Base-by-base conservation (phyloP, 2,113 vertebrate species). In the Lepus timidus region DNA sequence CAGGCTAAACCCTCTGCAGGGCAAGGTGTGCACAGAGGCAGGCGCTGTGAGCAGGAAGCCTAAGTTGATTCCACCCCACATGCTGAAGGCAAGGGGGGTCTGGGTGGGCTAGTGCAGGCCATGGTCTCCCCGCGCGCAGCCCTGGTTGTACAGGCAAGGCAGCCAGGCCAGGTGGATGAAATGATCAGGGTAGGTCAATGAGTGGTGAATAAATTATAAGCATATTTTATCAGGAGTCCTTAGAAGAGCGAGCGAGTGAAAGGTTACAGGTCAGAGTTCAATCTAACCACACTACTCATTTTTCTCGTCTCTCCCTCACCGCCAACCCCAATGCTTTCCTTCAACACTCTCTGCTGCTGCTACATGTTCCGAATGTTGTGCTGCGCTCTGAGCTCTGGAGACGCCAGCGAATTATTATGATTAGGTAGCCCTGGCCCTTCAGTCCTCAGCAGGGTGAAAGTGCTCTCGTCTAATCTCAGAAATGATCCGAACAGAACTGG, bases 401-500 rank as follows among this genome's bases (percentile, higher is more conserved):
- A 90, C 44, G 79, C 9, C 0, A 13, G 61, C 12, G 67, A 68
- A 51, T 5, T 51, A 36, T 64, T 65, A 74, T 4, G 31, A 67
- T 29, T 16, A n/a, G 31, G 33, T 36, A 33, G 36, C 13, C 9
- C 62, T 71, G 36, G 86, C 55, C 65, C n/a, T 51, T 91, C 29
- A 3, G 68, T 36, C 39, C n/a, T 71, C 33, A n/a, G 61, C 49
- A 61, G 29, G 61, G 51, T 61, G 39, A n/a, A 68, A 52, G 10
- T 27, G 5, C 36, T 33, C 31, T 73, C 64, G 33, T 29, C 31
- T 10, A 31, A 64, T 22, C 62, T 55, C 65, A 55, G 73, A 95
- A 92, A 85, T 61, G 55, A 75, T 33, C 83, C 16, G 20, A 79
- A 85, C n/a, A 29, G 86, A 97, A 96, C 97, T 5, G 67, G 49